phyloP scores from a whole-genome alignment of 2,113 vertebrate genomes.

The Echinops telfairi region DNA sequence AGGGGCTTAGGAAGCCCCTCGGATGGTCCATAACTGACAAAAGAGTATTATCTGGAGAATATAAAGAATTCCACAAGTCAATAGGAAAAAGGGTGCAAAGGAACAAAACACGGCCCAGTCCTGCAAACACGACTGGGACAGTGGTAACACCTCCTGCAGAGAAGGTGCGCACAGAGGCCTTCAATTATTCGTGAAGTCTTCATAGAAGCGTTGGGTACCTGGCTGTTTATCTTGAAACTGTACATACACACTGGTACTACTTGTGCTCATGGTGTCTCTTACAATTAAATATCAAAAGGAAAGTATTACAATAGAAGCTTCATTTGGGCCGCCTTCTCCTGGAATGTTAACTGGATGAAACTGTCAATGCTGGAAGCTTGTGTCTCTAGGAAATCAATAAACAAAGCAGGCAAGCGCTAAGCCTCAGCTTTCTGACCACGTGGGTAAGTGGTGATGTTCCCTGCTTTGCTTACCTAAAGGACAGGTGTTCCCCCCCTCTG shows the following conservation, averaged over 20 bases:
- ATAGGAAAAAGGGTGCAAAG: not conserved
- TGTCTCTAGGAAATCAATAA: constrained; percentile 58
- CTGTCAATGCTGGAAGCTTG: constrained; percentile 59
- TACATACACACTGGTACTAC: not conserved
- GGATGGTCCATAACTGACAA: too few species aligned
- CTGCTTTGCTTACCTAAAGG: constrained; percentile 33
- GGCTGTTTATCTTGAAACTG: constrained; percentile 27
- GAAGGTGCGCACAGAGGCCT: not conserved
- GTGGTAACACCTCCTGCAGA: not conserved
- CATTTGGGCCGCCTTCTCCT: constrained; percentile 25
- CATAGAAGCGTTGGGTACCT: not conserved
- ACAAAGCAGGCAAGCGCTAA: not conserved
- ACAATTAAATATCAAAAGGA: constrained; percentile 43
- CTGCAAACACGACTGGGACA: not conserved
- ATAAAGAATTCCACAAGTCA: too few species aligned
- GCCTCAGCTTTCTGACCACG: constrained; percentile 30
- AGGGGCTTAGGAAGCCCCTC: too few species aligned
- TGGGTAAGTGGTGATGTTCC: constrained; percentile 41
- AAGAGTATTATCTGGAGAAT: too few species aligned
- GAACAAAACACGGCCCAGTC: not conserved
- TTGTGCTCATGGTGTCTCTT: not conserved
- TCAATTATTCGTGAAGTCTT: constrained; percentile 23
- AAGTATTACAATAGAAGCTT: not conserved
- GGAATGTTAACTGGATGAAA: constrained; percentile 54
- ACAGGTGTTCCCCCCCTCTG: constrained; percentile 24